Evolutionary conservation across 2,113 vertebrate genomes (phyloP).

Genomic region (Rhinoderma darwinii): DNA sequence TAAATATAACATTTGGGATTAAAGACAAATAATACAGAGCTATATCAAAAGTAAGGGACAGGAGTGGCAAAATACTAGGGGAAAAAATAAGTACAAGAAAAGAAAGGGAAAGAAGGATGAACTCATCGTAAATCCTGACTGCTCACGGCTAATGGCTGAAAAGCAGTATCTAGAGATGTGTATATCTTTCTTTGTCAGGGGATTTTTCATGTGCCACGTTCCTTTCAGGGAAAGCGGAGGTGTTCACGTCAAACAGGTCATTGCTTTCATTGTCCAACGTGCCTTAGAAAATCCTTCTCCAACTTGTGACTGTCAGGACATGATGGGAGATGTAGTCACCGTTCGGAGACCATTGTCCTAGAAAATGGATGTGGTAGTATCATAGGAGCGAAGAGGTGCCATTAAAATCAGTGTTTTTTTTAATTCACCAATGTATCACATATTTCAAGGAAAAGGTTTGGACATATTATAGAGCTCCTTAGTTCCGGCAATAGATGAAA

Average conservation of each 20-base stretch:
- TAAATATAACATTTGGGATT: background rate
- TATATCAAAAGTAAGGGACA: background rate
- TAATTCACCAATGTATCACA: too few species aligned
- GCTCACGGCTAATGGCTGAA: slow-evolving; percentile 27
- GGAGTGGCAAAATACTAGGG: background rate
- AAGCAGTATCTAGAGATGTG: background rate
- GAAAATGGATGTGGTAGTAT: too few species aligned
- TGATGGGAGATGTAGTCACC: too few species aligned
- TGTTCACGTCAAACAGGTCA: background rate
- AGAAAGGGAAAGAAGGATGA: slow-evolving; percentile 1
- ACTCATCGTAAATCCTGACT: slow-evolving; percentile 16
- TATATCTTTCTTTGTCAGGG: slow-evolving; percentile 39
- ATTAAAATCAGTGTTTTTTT: too few species aligned
- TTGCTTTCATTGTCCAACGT: background rate
- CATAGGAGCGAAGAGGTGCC: too few species aligned
- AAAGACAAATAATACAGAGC: background rate
- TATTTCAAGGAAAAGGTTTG: too few species aligned
- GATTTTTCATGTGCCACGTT: slow-evolving; percentile 1
- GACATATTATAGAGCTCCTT: too few species aligned
- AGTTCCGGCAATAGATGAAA: too few species aligned
- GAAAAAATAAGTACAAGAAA: background rate
- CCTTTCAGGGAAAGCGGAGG: background rate
- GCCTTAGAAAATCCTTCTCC: background rate
- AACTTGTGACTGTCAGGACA: too few species aligned
- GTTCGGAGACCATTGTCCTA: too few species aligned